Evolutionary conservation across 2,797 vertebrate genomes (phyloP).

Genomic region (Alexandromys oeconomus): DNA sequence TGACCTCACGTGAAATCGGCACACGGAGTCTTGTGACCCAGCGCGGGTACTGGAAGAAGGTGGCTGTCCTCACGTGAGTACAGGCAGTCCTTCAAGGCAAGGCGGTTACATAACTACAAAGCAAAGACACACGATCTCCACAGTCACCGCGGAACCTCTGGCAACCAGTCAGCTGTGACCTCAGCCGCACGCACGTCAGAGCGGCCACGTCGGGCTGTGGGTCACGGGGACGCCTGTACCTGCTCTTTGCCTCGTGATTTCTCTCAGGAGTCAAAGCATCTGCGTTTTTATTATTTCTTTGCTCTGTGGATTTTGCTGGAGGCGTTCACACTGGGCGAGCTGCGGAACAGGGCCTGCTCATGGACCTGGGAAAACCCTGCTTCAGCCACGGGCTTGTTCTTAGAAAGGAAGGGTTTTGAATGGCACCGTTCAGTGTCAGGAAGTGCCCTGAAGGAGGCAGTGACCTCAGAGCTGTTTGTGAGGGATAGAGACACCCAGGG

Average conservation of each 20-base stretch:
- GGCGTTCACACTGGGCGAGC: conserved; percentile 53
- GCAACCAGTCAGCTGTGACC: conserved; percentile 82
- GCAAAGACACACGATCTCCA: conserved; percentile 83
- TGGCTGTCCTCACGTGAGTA: conserved; percentile 67
- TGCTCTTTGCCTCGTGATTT: conserved; percentile 25
- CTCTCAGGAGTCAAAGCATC: neutral
- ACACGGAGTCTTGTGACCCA: conserved; percentile 11
- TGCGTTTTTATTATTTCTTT: conserved; percentile 30
- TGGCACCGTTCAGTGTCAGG: conserved; percentile 34
- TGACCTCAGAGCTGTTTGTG: neutral
- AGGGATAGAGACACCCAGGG: neutral
- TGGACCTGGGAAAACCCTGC: conserved; percentile 74
- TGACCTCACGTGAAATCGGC: neutral
- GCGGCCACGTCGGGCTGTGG: conserved; percentile 38
- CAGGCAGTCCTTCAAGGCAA: conserved; percentile 83
- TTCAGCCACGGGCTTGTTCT: conserved; percentile 65
- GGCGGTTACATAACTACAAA: conserved; percentile 77
- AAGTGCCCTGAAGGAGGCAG: neutral
- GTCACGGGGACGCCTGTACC: conserved; percentile 66
- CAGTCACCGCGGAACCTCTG: conserved; percentile 78
- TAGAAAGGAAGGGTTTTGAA: conserved; percentile 70
- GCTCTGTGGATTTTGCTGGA: conserved; percentile 48
- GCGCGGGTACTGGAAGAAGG: conserved; percentile 29
- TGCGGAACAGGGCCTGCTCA: conserved; percentile 36
- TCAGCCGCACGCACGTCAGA: conserved; percentile 77